These are phyloP conservation scores for Pseudopipra pipra DNA, from an alignment of 2,113 vertebrate genomes.

Conservation along the genomic window DNA sequence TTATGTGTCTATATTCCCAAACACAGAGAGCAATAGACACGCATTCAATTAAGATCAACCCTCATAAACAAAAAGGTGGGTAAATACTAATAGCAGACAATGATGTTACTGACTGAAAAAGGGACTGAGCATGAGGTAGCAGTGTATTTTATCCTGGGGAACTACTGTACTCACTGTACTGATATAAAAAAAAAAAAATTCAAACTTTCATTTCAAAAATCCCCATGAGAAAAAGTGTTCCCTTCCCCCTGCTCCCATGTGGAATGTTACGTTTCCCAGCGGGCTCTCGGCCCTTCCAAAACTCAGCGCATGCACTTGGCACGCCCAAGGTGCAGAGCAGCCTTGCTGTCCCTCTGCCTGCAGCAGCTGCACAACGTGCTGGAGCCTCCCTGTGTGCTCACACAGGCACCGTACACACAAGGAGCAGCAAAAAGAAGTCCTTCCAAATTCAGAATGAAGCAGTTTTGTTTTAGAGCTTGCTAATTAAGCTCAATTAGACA, in stretches of 20 bases:
- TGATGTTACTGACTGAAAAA: neutral
- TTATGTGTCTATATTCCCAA: neutral
- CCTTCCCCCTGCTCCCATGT: neutral
- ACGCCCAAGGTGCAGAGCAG: neutral
- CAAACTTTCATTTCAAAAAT: neutral
- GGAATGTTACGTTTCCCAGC: neutral
- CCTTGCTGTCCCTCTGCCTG: neutral
- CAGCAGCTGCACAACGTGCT: neutral
- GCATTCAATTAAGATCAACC: neutral
- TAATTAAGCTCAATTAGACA: slow-evolving; percentile 55
- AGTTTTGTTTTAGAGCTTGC: neutral
- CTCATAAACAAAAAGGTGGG: neutral
- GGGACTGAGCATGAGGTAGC: neutral
- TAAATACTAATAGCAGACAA: neutral
- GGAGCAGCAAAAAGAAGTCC: neutral
- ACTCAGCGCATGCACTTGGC: fast-evolving
- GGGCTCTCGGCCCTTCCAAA: neutral
- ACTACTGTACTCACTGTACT: neutral
- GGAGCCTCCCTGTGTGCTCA: fast-evolving
- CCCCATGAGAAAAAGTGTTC: neutral
- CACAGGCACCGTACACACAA: neutral
- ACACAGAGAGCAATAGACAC: neutral
- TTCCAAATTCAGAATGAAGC: neutral
- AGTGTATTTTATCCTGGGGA: neutral
- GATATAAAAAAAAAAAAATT: neutral